Base-by-base conservation (phyloP, 2,797 vertebrate genomes). In the Chanos chanos region DNA sequence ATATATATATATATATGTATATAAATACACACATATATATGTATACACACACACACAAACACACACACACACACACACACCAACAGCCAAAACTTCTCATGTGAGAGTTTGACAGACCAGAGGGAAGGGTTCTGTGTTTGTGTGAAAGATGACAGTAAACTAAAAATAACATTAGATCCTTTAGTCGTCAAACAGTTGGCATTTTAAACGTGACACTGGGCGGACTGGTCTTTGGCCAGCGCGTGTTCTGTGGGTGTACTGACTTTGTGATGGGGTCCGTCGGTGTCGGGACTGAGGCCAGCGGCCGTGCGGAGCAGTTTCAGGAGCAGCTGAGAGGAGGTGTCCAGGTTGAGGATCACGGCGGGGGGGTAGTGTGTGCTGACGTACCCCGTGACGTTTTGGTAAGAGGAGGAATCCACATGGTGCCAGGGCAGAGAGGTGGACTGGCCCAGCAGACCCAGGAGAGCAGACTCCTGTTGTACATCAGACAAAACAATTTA, bases 361-460 rank as follows among this genome's bases (percentile, higher is more conserved):
- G 92, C 88, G 0, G 94, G 89, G 24, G 92, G 89, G 66, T 98
- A 99, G 76, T 98, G 95, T 67, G 89, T 95, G 80, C 83, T 90
- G 41, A 97, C 92, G 57, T 99, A 98, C 73, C 78, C 80, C 58
- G 95, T 85, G 74, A 97, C 86, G 51, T 92, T 91, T 66, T 94
- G 89, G 36, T 96, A 99, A 0, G 96, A 94, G 0, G 89, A 80
- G 39, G 89, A 80, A 77, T 94, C 92, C 79, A 99, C 87, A 1
- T 94, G 88, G 52, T 98, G 89, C 95, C 96, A 99, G 0, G 96
- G 94, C 44, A 99, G 86, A 22, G 92, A 92, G 59, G 87, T 89
- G 51, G 91, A 93, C 77, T 97, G 96, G 55, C 92, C 92, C 57
- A 99, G 86, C 2, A 99, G 91, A 73, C 79, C 92, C 56, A 94